Evolutionary conservation across 2,113 vertebrate genomes (phyloP).

Genomic region (Isurus oxyrinchus): DNA sequence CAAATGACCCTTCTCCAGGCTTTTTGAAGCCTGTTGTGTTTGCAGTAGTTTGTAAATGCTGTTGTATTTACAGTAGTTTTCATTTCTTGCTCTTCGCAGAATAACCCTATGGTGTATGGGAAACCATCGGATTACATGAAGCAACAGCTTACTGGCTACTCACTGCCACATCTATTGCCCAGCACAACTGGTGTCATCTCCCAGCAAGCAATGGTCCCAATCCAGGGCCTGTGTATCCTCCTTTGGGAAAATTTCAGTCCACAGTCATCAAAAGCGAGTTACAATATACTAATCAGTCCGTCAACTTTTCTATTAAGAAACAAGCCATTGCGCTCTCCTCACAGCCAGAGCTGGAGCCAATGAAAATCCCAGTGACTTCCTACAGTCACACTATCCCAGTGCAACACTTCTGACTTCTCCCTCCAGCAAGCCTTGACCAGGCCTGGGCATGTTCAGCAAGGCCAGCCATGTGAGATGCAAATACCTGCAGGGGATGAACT

Average conservation of each 20-base stretch:
- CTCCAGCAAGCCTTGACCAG: not conserved
- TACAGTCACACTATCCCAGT: not conserved
- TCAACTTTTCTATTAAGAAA: slow-evolving; percentile 20
- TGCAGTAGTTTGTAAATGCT: not conserved
- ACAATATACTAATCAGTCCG: not conserved
- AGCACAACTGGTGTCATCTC: not conserved
- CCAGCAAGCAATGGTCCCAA: not conserved
- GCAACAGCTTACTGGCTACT: not conserved
- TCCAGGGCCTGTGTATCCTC: not conserved
- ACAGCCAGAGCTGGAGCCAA: not conserved
- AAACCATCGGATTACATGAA: not conserved
- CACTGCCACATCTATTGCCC: not conserved
- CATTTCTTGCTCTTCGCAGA: not conserved
- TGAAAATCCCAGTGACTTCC: not conserved
- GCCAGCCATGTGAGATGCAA: not conserved
- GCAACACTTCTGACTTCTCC: not conserved
- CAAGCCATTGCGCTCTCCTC: not conserved
- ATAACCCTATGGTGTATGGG: not conserved
- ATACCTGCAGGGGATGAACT: not conserved
- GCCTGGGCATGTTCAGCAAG: not conserved
- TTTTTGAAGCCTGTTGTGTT: too few species aligned
- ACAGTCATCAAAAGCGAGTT: not conserved
- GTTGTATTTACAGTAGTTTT: not conserved
- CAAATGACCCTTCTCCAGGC: too few species aligned
- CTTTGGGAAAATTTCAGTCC: not conserved